These are phyloP conservation scores for Dendrophyllia cribrosa DNA, from an alignment of 64 coral and sea anemone species.

Conservation along the genomic window DNA sequence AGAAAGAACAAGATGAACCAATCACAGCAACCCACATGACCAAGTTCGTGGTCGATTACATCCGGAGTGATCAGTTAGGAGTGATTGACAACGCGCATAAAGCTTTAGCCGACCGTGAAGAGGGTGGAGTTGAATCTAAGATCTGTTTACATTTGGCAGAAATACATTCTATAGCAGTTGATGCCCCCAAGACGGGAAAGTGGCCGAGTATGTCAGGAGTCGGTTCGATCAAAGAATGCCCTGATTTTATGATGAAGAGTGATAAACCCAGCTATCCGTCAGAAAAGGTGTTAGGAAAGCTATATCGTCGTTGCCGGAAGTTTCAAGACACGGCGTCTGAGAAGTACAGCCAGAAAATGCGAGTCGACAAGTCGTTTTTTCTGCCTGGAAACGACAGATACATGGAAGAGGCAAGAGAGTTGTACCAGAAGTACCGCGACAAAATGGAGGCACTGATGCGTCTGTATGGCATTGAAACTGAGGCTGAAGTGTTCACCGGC, in stretches of 20 bases:
- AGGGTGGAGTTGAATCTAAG: constrained; percentile 73
- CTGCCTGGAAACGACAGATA: constrained; percentile 65
- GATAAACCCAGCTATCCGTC: constrained; percentile 93
- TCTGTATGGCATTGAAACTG: constrained; percentile 90
- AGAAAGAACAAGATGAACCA: constrained; percentile 45
- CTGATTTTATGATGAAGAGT: constrained; percentile 99
- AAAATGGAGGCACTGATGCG: constrained; percentile 73
- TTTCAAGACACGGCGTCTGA: constrained; percentile 81
- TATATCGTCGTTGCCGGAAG: constrained; percentile 83
- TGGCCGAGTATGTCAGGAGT: constrained; percentile 44
- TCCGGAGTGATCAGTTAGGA: constrained; percentile 87
- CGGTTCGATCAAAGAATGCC: constrained; percentile 32
- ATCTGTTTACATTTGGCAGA: constrained; percentile 83
- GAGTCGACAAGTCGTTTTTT: constrained; percentile 70
- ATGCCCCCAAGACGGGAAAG: constrained; percentile 91
- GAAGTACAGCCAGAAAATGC: background rate
- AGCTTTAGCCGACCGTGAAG: constrained; percentile 78
- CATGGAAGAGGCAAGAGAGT: constrained; percentile 15
- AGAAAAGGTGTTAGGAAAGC: constrained; percentile 87
- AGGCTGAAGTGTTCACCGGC: constrained; percentile 86
- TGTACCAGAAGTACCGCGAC: constrained; percentile 38
- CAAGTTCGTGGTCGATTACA: constrained; percentile 88
- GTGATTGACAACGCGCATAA: constrained; percentile 98
- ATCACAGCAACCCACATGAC: constrained; percentile 94
- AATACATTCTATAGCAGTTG: constrained; percentile 89